Evolutionary conservation across 2,113 vertebrate genomes (phyloP).

Genomic region (Marmota flaviventris): DNA sequence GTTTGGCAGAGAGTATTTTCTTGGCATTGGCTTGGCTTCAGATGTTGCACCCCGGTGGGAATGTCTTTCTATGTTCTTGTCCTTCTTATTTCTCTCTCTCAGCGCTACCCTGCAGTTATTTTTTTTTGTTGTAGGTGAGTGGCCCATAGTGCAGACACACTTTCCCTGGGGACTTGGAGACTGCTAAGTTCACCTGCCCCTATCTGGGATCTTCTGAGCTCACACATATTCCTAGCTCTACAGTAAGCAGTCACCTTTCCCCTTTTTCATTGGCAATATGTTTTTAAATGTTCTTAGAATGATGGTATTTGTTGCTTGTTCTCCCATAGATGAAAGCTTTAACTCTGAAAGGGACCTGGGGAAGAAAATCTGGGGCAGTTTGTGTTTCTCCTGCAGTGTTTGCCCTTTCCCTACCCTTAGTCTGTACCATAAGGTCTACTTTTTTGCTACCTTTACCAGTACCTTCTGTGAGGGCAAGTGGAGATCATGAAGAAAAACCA

Average conservation of each 20-base stretch:
- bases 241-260: accelerated
- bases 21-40: background rate
- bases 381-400: background rate
- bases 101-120: background rate
- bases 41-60: background rate
- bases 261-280: background rate
- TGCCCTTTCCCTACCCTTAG: background rate
- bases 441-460: background rate
- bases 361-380: accelerated
- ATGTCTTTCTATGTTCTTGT: background rate
- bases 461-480: background rate
- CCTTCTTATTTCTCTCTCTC: background rate
- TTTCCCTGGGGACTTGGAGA: background rate
- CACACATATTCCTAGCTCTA: no score
- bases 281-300: background rate
- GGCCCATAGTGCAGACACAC: background rate
- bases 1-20: background rate
- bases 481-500: background rate
- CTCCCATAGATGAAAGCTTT: background rate
- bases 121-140: background rate
- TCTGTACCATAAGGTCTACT: background rate
- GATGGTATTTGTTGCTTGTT: background rate
- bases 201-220: background rate
- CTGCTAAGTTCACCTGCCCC: background rate
- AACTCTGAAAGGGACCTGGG: background rate